Conservation (phyloP, 2,797 vertebrate genomes). For the Craterocephalus amniculus region DNA sequence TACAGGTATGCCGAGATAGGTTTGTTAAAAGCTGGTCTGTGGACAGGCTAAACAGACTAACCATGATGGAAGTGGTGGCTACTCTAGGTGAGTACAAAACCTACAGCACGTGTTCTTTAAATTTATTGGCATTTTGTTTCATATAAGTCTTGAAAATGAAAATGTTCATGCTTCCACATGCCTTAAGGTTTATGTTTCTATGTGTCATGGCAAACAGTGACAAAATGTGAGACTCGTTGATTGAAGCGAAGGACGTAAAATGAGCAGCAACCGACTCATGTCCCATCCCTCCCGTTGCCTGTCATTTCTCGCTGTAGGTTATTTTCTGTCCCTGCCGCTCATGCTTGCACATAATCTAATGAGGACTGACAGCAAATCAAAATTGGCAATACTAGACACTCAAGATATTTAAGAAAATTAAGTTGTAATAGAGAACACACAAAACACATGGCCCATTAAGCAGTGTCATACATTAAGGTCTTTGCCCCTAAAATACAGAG, state of each 20-base stretch:
- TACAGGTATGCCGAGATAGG: slow-evolving; percentile 67
- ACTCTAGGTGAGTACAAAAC: slow-evolving; percentile 31
- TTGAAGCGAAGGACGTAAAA: slow-evolving; percentile 54
- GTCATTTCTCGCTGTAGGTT: slow-evolving; percentile 64
- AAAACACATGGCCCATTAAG: not conserved
- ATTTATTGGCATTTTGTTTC: slow-evolving; percentile 39
- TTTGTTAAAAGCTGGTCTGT: slow-evolving; percentile 43
- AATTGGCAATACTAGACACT: slow-evolving; percentile 69
- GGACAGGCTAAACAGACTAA: slow-evolving; percentile 43
- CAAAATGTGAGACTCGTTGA: slow-evolving; percentile 54
- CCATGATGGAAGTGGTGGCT: slow-evolving; percentile 32
- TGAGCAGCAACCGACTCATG: slow-evolving; percentile 61
- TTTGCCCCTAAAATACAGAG: not conserved
- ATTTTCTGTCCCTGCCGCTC: slow-evolving; percentile 62
- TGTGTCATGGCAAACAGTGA: slow-evolving; percentile 47
- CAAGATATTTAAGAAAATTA: slow-evolving; percentile 69
- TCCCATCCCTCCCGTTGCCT: slow-evolving; percentile 45
- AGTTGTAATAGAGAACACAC: slow-evolving; percentile 25
- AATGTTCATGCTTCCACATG: not conserved
- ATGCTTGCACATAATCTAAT: slow-evolving; percentile 61
- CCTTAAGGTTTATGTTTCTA: slow-evolving; percentile 24
- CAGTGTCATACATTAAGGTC: not conserved
- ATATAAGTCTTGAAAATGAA: slow-evolving; percentile 21
- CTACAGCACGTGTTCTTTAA: slow-evolving; percentile 35
- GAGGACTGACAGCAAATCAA: slow-evolving; percentile 70